These are phyloP conservation scores for Trematomus bernacchii DNA, from an alignment of 2,797 vertebrate species.

Conservation along the genomic window DNA sequence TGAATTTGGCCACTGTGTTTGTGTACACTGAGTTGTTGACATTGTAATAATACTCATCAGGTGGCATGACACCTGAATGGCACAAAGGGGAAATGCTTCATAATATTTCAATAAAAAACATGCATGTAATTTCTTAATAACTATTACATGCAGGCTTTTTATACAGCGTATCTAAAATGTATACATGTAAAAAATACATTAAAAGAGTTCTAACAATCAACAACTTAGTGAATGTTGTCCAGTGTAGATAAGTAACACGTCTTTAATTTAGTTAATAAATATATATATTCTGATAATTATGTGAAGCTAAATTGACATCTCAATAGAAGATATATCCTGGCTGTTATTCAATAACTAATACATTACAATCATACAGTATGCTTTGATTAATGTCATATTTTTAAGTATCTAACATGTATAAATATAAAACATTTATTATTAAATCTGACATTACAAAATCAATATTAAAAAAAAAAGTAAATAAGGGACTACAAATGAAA, in stretches of 20 bases:
- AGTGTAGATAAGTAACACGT: too few relatives aligned
- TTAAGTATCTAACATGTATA: neutral
- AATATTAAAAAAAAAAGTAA: neutral
- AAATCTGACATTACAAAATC: neutral
- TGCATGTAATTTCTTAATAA: neutral
- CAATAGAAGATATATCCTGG: too few relatives aligned
- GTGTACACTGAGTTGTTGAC: constrained; percentile 95
- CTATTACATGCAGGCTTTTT: neutral
- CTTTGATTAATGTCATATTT: neutral
- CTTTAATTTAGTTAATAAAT: too few relatives aligned
- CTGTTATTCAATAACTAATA: too few relatives aligned
- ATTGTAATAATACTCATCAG: constrained; percentile 91
- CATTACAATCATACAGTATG: too few relatives aligned
- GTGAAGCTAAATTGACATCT: too few relatives aligned
- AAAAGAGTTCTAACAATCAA: too few relatives aligned
- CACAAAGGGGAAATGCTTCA: constrained; percentile 28
- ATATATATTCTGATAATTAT: too few relatives aligned
- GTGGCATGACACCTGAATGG: constrained; percentile 93
- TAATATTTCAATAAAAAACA: neutral
- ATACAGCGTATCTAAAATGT: neutral
- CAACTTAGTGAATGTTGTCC: too few relatives aligned
- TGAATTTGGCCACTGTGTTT: constrained; percentile 90
- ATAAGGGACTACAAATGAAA: too few relatives aligned
- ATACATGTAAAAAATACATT: neutral
- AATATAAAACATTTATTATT: neutral